Evolutionary conservation across 2,797 vertebrate genomes (phyloP), one percentile per base, ranked within the genome.

Genomic region (Anguilla megastoma): DNA sequence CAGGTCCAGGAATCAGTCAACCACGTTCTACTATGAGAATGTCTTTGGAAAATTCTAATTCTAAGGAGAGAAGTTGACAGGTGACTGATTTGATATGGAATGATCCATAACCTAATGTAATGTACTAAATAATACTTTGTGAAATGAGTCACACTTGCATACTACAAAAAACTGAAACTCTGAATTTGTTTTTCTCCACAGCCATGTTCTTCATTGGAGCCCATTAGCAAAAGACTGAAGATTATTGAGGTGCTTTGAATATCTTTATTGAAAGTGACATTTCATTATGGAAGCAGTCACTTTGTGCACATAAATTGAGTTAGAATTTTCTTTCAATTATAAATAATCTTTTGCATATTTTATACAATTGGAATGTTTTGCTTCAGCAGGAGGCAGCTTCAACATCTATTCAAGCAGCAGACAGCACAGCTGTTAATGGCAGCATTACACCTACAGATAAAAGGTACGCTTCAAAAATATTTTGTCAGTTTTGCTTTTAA

Each of bases 391-490:
- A 98, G 92, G 97, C 97, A 0, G 96, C 97, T 82, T 99, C 98
- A 52, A 98, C 99, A n/a, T 99, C 99, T 60, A 99, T 99, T 94
- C 99, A 99, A 93, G 98, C 99, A 91, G 99, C 98, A 90, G 99
- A 99, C 96, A 99, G 98, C 95, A 99, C 99, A 30, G 99, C 99
- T 24, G 96, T 99, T 92, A 99, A 99, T 84, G 99, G 99, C 95
- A 99, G 96, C 94, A 97, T 99, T 95, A 99, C 97, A 3, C 99
- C 99, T 88, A 99, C 98, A 93, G 98, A 99, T 92, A 99, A 99
- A 96, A 97, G 99, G 99, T 99, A 97, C 7, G 79, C 41, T 82
- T 6, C 1, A 50, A n/a, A 24, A 82, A 9, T 24, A 24, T n/a
- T 8, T 16, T n/a, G 18, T 50, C 21, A 48, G 5, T 82, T 12